A percentile compares a stretch with the other conserved stretches of the same genome.
These are phyloP conservation scores for Ancistrus triradiatus DNA, from an alignment of 2,113 vertebrate genomes.

Conservation along the genomic window DNA sequence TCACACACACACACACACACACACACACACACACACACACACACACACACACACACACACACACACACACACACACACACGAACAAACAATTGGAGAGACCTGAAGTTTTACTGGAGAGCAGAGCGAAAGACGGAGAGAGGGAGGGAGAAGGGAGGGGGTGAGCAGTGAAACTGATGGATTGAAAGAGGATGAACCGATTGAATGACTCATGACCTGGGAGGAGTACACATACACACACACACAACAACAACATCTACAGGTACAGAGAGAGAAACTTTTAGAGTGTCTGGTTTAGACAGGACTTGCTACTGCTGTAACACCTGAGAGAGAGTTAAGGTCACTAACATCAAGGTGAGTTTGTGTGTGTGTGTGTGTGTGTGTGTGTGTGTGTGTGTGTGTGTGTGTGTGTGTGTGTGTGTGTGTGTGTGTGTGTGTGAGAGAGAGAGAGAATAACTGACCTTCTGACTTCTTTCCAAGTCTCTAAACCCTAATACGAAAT, in stretches of 20 bases:
- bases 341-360: conserved; percentile 25
- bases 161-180: conserved; percentile 21
- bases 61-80: conserved; percentile 34
- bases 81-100: conserved; percentile 29
- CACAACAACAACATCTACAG: not conserved
- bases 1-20: conserved; percentile 16
- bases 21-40: conserved; percentile 31
- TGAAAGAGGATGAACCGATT: conserved; percentile 16
- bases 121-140: conserved; percentile 34
- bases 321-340: conserved; percentile 26
- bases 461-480: too few relatives aligned
- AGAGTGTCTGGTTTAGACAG: not conserved
- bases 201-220: not conserved
- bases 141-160: conserved; percentile 2
- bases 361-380: not conserved
- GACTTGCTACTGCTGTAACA: not conserved
- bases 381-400: conserved; percentile 3
- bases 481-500: too few relatives aligned
- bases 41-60: conserved; percentile 6
- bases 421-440: too few relatives aligned
- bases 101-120: conserved; percentile 48
- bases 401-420: conserved; percentile 21
- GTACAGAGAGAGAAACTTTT: not conserved
- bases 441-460: too few relatives aligned
- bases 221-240: not conserved